Evolutionary conservation across 2,888 invertebrate species (phyloP).

Genomic region (Caenorhabditis sp.): DNA sequence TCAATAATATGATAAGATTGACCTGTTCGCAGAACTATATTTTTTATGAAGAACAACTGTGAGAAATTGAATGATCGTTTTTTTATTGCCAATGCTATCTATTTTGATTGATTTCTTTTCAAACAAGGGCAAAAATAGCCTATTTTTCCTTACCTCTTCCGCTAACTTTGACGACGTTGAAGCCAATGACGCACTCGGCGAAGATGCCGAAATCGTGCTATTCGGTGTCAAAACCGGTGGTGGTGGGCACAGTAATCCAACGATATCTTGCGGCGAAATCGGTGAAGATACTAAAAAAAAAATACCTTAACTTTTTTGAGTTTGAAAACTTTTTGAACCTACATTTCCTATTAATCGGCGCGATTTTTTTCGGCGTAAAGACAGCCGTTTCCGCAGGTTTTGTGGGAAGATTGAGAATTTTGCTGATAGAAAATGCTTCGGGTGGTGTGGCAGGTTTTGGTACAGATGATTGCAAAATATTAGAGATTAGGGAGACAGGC

Average conservation of each 20-base stretch:
- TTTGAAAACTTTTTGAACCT: not conserved
- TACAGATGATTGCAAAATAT: not conserved
- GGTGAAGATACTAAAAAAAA: slow-evolving; percentile 3
- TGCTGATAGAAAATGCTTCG: not conserved
- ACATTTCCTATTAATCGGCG: slow-evolving; percentile 8
- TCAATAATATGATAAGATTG: no score
- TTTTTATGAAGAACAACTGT: no score
- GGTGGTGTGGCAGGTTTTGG: slow-evolving; percentile 10
- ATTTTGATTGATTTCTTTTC: no score
- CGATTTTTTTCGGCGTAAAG: slow-evolving; percentile 11
- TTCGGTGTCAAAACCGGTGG: slow-evolving; percentile 4
- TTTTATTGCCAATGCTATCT: no score
- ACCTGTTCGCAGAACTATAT: no score
- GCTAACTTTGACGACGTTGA: slow-evolving; percentile 28
- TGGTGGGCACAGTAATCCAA: slow-evolving; percentile 8
- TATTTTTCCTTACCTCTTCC: not conserved
- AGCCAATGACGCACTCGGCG: slow-evolving; percentile 12
- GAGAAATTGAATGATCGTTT: no score
- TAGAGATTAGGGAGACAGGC: not conserved
- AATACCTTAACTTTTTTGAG: not conserved
- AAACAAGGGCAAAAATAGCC: no score
- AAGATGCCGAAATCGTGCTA: slow-evolving; percentile 18
- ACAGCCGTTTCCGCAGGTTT: slow-evolving; percentile 5
- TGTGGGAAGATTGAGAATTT: slow-evolving; percentile 4
- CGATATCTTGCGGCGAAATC: slow-evolving; percentile 14